These are phyloP conservation scores for Eretmocerus hayati DNA, from an alignment of 2,888 invertebrate species.

Conservation along the genomic window DNA sequence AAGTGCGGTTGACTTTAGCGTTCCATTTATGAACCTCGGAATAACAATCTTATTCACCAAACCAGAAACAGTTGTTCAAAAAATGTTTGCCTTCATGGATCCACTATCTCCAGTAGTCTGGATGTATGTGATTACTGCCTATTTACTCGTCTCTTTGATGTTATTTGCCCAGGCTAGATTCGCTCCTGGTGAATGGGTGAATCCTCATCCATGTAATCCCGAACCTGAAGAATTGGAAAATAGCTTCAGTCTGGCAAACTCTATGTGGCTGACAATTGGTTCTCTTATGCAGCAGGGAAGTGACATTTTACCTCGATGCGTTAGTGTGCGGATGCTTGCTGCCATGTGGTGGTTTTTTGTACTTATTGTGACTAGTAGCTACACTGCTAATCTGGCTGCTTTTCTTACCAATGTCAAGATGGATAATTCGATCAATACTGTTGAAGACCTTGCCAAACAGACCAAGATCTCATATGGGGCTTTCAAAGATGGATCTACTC, in stretches of 20 bases:
- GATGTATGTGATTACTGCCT: conserved; percentile 96
- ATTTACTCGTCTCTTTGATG: conserved; percentile 85
- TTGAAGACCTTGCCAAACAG: conserved; percentile 93
- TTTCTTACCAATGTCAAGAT: conserved; percentile 88
- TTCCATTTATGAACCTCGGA: conserved; percentile 95
- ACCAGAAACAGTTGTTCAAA: conserved; percentile 86
- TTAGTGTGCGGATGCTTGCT: conserved; percentile 83
- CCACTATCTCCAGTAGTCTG: conserved; percentile 90
- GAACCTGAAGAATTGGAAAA: conserved; percentile 84
- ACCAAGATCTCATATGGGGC: conserved; percentile 96
- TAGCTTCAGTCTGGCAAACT: conserved; percentile 79
- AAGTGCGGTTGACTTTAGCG: conserved; percentile 89
- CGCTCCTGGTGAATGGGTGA: conserved; percentile 88
- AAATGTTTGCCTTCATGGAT: conserved; percentile 92
- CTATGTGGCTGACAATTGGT: conserved; percentile 91
- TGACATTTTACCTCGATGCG: conserved; percentile 77
- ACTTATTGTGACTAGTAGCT: conserved; percentile 91
- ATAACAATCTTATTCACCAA: conserved; percentile 93
- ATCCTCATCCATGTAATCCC: conserved; percentile 84
- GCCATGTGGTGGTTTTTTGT: conserved; percentile 97
- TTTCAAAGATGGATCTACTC: conserved; percentile 86
- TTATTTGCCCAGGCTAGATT: conserved; percentile 79
- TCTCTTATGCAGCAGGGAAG: conserved; percentile 91
- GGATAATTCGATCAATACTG: conserved; percentile 91
- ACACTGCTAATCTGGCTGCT: conserved; percentile 92